Evolutionary conservation across 1,140 invertebrate genomes (phyloP).

Genomic region (Dolichoris vasculosae): DNA sequence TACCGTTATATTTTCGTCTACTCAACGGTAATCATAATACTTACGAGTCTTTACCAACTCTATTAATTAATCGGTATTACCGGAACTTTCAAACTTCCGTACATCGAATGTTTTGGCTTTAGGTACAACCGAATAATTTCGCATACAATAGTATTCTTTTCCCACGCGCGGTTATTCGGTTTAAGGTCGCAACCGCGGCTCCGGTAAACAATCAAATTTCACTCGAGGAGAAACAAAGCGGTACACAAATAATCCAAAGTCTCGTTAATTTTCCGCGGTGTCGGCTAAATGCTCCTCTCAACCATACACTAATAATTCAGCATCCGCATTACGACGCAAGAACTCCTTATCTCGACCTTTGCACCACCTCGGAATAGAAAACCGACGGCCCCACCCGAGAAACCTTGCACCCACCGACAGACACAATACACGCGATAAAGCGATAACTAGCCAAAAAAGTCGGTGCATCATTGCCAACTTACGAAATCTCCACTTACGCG

Average conservation of each 20-base stretch:
- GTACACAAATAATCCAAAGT: constrained; percentile 38
- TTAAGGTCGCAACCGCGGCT: neutral
- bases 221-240: neutral
- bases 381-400: neutral
- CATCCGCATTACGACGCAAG: neutral
- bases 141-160: neutral
- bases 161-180: neutral
- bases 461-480: neutral
- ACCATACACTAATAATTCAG: constrained; percentile 31
- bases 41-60: too few relatives aligned
- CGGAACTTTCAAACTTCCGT: too few relatives aligned
- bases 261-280: constrained; percentile 27
- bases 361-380: neutral
- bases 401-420: neutral
- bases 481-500: neutral
- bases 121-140: too few relatives aligned
- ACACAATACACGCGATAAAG: neutral
- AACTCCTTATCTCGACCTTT: neutral
- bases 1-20: too few relatives aligned
- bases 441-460: neutral
- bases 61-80: too few relatives aligned
- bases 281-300: neutral
- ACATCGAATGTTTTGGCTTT: too few relatives aligned
- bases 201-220: neutral
- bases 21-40: too few relatives aligned